Base-by-base conservation (phyloP, 2,797 vertebrate species). In the Gobionotothen gibberifrons region DNA sequence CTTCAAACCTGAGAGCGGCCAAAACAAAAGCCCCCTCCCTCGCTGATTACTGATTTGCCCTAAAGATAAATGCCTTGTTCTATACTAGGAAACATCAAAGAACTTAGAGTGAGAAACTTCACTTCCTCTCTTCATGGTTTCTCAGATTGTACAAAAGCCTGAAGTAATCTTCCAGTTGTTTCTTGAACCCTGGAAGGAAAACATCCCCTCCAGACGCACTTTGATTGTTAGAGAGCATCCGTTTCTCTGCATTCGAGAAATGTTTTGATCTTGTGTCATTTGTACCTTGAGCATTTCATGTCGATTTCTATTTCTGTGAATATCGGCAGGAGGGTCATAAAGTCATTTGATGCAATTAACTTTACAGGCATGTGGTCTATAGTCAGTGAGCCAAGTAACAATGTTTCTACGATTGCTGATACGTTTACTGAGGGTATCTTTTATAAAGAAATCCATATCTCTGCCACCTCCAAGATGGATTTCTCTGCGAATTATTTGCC, bases 41-140 rank as follows among this genome's bases (percentile, higher is more conserved):
- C 5, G 47, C 11, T 74, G 79, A 66, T 58, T 68, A 77, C 52
- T 56, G 79, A 81, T 82, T 56, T 62, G 51, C 19, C 72, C 17
- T 9, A 63, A 51, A 76, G 59, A 85, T 66, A 60, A 69, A 85
- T 39, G 56, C 42, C 29, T 74, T 69, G 52, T 82, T 80, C 62
- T 29, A n/a, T n/a, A n/a, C n/a, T n/a, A 22, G 51, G 70, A 84
- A 69, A 76, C 77, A 86, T 86, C 72, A 86, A 87, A 53, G 86
- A 67, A 9, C 11, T 0, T 44, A n/a, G 29, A 81, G 9, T 57
- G 73, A 66, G 54, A 63, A 64, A 66, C 5, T 64, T 77, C 57
- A 64, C 65, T 65, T 77, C 63, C 67, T 78, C 65, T 59, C 66
- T 47, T 76, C 72, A 3, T 17, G 55, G 32, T 68, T 76, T 63